Conservation (phyloP, 2,888 invertebrate genomes). For the Tillus elongatus region DNA sequence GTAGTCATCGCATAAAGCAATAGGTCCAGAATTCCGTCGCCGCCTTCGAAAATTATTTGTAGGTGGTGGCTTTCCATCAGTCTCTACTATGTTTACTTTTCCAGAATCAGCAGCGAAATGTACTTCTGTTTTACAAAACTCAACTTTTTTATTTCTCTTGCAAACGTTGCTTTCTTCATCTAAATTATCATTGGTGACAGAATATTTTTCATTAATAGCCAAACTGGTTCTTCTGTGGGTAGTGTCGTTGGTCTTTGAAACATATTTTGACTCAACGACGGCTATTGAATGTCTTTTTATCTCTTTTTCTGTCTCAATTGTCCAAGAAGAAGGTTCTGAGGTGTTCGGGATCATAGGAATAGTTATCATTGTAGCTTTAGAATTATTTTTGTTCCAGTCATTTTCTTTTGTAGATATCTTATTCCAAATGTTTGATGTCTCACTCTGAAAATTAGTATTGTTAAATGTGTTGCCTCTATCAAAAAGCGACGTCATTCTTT, state of each 20-base stretch:
- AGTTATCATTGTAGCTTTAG: constrained; percentile 36
- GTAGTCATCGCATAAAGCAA: constrained; percentile 31
- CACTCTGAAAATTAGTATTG: no score
- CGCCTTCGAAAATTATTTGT: constrained; percentile 69
- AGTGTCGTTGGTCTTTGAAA: constrained; percentile 31
- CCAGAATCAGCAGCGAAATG: constrained; percentile 82
- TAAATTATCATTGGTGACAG: constrained; percentile 10
- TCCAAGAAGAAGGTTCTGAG: constrained; percentile 25
- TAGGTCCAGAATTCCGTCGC: constrained; percentile 47
- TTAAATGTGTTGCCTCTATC: constrained; percentile 20
- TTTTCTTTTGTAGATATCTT: constrained; percentile 13
- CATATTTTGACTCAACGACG: constrained; percentile 48
- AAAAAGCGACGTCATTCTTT: constrained; percentile 21
- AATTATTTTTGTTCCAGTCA: constrained; percentile 21
- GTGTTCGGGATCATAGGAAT: constrained; percentile 35
- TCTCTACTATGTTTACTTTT: constrained; percentile 77
- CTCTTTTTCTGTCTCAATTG: constrained; percentile 28
- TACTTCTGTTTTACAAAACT: constrained; percentile 81
- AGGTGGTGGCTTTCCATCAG: constrained; percentile 79
- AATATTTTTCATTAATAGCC: constrained; percentile 23
- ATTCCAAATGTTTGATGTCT: constrained; percentile 20
- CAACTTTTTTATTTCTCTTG: constrained; percentile 61
- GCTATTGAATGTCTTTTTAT: constrained; percentile 50
- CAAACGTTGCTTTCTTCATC: constrained; percentile 28
- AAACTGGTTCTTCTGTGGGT: constrained; percentile 31